Evolutionary conservation across 2,797 vertebrate species (phyloP), one percentile per base, ranked within the genome.

Genomic region (Leptodactylus fallax): DNA sequence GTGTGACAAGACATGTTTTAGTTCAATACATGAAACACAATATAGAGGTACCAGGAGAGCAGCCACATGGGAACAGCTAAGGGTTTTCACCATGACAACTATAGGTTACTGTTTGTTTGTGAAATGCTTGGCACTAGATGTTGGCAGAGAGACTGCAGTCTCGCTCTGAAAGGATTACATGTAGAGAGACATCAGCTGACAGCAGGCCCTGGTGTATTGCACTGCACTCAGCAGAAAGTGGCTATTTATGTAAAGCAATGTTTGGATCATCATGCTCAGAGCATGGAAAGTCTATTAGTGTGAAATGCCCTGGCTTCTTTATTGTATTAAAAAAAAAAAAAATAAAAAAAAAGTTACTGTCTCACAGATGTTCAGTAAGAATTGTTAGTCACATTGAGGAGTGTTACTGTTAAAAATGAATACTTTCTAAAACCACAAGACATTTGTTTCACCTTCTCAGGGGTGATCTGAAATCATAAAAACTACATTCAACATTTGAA

Each of bases 151-250:
- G 13, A 27, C 69, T 63, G 77, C 27, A 88, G 56, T 61, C 36
- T 63, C 69, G 74, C 56, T 81, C 45, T 45, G 7, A 81, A 45
- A 58, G 78, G 83, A 74, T 80, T 81, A 71, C 60, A 83, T 63
- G 72, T 63, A 19, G 47, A 47, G 51, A 87, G 19, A 17, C 21
- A 63, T 74, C 53, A 87, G 85, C 67, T 87, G 85, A 82, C 79
- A 61, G 67, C 67, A 47, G 58, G 36, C 85, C 80, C 65, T 56
- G 61, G 61, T 79, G 36, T 79, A 56, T 67, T 56, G 27, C 56
- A 79, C 78, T 87, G 85, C 61, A 19, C 85, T 79, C 78, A 81
- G 85, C 85, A 86, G 74, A 86, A 86, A n/a, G 61, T n/a, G 60
- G 74, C 85, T 81, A 74, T 87, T 74, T 74, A 51, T 87, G 79